Conservation (phyloP, 2,113 vertebrate genomes). For the Eptesicus fuscus region DNA sequence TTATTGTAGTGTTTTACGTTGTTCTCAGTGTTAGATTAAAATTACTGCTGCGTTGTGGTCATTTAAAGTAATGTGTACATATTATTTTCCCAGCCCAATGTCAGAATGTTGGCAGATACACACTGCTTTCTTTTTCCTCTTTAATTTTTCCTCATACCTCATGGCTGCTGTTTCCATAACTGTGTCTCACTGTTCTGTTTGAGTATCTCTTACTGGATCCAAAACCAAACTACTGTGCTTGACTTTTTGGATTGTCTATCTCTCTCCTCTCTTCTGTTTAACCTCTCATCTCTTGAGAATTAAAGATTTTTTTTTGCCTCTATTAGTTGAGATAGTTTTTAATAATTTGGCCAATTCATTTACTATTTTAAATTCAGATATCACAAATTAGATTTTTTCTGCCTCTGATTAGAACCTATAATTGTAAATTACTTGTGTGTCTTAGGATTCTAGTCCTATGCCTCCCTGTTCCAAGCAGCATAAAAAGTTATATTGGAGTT, state of each 20-base stretch:
- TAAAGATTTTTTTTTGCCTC: not conserved
- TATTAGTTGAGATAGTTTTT: not conserved
- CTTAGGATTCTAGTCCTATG: not conserved
- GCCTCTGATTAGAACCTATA: not conserved
- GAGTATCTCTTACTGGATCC: not conserved
- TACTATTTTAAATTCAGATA: conserved; percentile 4
- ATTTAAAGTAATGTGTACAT: not conserved
- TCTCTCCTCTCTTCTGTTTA: not conserved
- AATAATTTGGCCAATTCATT: not conserved
- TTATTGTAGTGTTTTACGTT: not conserved
- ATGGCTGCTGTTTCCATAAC: not conserved
- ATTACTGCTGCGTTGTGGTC: not conserved
- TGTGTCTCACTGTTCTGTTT: not conserved
- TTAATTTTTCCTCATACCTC: not conserved
- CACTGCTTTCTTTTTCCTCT: not conserved
- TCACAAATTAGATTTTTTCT: not conserved
- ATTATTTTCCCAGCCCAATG: not conserved
- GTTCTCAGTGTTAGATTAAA: not conserved
- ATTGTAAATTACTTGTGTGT: conserved; percentile 39
- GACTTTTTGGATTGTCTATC: not conserved
- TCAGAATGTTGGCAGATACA: not conserved
- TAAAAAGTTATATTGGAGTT: not conserved
- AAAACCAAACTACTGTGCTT: not conserved
- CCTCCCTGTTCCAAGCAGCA: not conserved
- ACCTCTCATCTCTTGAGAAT: not conserved